Percentiles rank a stretch among this genome's conserved stretches.
Conservation (phyloP, 1,140 invertebrate genomes). For the Drosophila kikkawai region DNA sequence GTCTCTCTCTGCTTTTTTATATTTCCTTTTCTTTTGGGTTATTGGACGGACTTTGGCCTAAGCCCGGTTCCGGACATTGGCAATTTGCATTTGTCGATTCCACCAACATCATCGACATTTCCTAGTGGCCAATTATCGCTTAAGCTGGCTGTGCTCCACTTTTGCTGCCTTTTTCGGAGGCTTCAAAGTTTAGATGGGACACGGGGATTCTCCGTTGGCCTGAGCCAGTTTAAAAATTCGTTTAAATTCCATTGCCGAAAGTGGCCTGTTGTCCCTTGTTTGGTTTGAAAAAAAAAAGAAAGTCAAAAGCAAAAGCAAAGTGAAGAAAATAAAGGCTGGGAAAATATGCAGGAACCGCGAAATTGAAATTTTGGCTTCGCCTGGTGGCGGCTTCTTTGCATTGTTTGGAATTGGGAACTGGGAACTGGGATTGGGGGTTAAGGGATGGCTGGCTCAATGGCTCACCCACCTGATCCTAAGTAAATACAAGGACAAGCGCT, state of each 20-base stretch:
- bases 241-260: conserved; percentile 79
- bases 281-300: not conserved
- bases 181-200: conserved; percentile 51
- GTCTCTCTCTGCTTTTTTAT: not conserved
- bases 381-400: conserved; percentile 64
- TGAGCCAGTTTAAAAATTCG: conserved; percentile 64
- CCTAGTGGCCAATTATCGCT: conserved; percentile 79
- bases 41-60: conserved; percentile 50
- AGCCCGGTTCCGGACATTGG: conserved; percentile 73
- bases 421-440: conserved; percentile 6
- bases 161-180: conserved; percentile 9
- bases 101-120: conserved; percentile 67
- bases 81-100: conserved; percentile 74
- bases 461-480: conserved; percentile 84
- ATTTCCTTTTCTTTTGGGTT: conserved; percentile 1
- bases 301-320: conserved; percentile 55
- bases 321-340: conserved; percentile 61
- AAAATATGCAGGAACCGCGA: conserved; percentile 83
- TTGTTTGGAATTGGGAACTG: conserved; percentile 27
- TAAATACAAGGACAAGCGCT: conserved; percentile 69
- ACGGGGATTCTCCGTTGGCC: conserved; percentile 1
- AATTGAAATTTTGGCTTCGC: conserved; percentile 83
- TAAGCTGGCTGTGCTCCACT: conserved; percentile 50
- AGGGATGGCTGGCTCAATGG: conserved; percentile 25
- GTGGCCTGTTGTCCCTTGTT: conserved; percentile 37